Conservation (phyloP, 23 tunicate species). For the Styela clava region DNA sequence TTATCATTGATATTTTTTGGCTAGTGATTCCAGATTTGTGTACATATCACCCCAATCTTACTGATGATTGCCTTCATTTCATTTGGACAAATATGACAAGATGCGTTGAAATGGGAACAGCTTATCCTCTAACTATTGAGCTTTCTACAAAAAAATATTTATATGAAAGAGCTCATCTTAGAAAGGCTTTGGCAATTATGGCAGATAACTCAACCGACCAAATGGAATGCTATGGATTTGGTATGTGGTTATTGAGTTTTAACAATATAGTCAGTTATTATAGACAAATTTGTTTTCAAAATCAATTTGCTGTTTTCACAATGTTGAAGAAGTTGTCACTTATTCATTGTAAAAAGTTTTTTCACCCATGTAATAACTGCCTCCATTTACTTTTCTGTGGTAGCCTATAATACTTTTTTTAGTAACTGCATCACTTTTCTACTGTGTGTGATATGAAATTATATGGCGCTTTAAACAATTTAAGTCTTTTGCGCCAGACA, state of each 20-base stretch:
- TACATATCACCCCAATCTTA: constrained; percentile 1
- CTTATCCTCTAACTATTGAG: not conserved
- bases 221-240: constrained; percentile 30
- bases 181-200: constrained; percentile 5
- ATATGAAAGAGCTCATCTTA: not conserved
- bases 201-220: constrained; percentile 4
- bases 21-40: constrained; percentile 8
- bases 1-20: too few species aligned
- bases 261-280: not conserved
- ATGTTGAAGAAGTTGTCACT: too few species aligned
- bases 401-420: too few species aligned
- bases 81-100: constrained; percentile 7
- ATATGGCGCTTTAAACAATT: too few species aligned
- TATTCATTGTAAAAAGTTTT: too few species aligned
- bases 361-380: too few species aligned
- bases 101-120: constrained; percentile 18
- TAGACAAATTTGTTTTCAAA: not conserved
- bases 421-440: not conserved
- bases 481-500: too few species aligned
- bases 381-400: too few species aligned
- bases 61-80: constrained; percentile 3
- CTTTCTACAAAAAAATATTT: not conserved
- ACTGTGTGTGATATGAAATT: not conserved
- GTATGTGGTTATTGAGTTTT: not conserved
- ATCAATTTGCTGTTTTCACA: too few species aligned